Percentiles rank a stretch among this genome's conserved stretches.
These are phyloP conservation scores for Magallana ariakensis DNA, from an alignment of 1,140 invertebrate genomes.

Conservation along the genomic window DNA sequence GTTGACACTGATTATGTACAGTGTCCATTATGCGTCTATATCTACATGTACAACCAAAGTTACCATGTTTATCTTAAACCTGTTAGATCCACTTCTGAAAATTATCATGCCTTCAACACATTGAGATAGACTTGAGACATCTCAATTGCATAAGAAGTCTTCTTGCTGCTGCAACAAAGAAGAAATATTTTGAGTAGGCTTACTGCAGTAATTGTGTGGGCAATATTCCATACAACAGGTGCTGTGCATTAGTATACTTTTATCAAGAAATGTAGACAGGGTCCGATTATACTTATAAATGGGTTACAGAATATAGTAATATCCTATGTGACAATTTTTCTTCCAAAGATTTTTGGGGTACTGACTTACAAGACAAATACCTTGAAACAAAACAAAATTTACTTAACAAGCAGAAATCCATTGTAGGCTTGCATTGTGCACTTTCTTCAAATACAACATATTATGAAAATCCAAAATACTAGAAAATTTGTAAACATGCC, in stretches of 20 bases:
- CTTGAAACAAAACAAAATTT: too few relatives aligned
- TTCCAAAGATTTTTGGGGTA: too few relatives aligned
- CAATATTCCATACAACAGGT: background rate
- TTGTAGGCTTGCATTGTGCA: too few relatives aligned
- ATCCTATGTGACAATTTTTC: slow-evolving; percentile 20
- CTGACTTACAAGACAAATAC: too few relatives aligned
- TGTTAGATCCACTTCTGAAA: background rate
- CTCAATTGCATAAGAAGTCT: background rate
- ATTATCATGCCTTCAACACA: background rate
- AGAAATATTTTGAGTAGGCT: background rate
- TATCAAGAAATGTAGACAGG: background rate
- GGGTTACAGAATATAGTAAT: background rate
- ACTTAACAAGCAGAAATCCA: too few relatives aligned
- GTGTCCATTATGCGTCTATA: too few relatives aligned
- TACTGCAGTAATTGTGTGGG: slow-evolving; percentile 9
- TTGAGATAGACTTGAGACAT: background rate
- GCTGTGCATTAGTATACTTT: slow-evolving; percentile 12
- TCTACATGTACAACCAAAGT: too few relatives aligned
- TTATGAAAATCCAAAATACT: background rate
- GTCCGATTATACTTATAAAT: background rate
- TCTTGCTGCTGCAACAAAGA: slow-evolving; percentile 21
- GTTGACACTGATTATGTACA: too few relatives aligned
- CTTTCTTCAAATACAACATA: too few relatives aligned
- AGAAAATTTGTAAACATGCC: background rate
- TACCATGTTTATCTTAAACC: background rate